A percentile compares a stretch with the other conserved stretches of the same genome.
Conservation (phyloP, 2,113 vertebrate genomes). For the Pseudopipra pipra region DNA sequence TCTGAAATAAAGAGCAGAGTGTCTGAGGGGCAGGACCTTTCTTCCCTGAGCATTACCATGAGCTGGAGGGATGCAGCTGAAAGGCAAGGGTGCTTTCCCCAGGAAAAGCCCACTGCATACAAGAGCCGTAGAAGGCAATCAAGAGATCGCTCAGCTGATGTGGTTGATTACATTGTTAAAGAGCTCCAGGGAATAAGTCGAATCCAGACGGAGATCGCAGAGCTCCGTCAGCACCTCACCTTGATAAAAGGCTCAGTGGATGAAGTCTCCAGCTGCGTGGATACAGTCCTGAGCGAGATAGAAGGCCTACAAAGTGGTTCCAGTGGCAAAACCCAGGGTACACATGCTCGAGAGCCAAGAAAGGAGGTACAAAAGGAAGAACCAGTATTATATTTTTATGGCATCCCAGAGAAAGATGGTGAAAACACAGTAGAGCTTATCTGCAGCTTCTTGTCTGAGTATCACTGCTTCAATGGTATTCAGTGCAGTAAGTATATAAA, state of each 20-base stretch:
- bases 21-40: conserved; percentile 52
- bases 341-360: conserved; percentile 12
- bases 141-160: conserved; percentile 70
- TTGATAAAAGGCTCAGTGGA: conserved; percentile 93
- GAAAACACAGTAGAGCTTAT: conserved; percentile 79
- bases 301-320: conserved; percentile 85
- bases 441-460: conserved; percentile 73
- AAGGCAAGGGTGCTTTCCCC: conserved; percentile 38
- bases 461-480: conserved; percentile 77
- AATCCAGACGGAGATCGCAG: conserved; percentile 95
- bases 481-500: conserved; percentile 76
- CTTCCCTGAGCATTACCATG: conserved; percentile 57
- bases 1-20: conserved; percentile 4
- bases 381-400: conserved; percentile 76
- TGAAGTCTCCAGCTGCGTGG: conserved; percentile 93
- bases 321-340: not conserved
- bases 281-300: conserved; percentile 91
- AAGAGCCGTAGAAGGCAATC: not conserved
- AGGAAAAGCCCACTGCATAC: not conserved
- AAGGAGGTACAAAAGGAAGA: conserved; percentile 54
- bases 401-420: conserved; percentile 76
- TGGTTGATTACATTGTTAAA: conserved; percentile 93
- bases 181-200: conserved; percentile 94
- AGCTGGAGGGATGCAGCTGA: conserved; percentile 67
- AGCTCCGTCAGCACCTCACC: conserved; percentile 89